phyloP scores from a whole-genome alignment of 2,888 invertebrate genomes.

The Hipparchia semele region DNA sequence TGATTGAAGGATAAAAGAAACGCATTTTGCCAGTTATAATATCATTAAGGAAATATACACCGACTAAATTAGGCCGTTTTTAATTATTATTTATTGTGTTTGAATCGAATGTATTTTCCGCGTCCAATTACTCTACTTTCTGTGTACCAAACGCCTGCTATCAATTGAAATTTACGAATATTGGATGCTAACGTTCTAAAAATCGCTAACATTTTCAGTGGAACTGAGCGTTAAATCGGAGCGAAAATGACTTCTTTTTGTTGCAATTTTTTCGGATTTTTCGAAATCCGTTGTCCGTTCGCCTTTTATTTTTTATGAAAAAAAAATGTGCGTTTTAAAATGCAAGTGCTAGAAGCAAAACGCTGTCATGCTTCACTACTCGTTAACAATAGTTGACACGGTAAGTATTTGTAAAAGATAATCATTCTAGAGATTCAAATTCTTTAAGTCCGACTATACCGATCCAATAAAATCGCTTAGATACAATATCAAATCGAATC shows the following conservation, averaged over 20 bases:
- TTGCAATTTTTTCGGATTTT: background rate
- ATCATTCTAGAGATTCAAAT: no score
- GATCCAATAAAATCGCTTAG: no score
- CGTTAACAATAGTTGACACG: background rate
- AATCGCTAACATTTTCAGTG: slow-evolving; percentile 27
- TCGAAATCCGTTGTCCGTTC: background rate
- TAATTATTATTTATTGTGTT: no score
- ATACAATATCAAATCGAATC: no score
- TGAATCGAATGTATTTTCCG: background rate
- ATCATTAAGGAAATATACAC: background rate
- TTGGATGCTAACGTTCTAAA: slow-evolving; percentile 33
- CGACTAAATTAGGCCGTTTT: no score
- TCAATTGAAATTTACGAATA: slow-evolving; percentile 40
- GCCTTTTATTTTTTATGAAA: background rate
- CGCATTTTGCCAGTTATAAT: no score
- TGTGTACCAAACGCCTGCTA: background rate
- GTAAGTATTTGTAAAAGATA: background rate
- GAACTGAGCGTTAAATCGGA: background rate
- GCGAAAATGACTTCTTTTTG: background rate
- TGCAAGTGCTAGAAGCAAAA: background rate
- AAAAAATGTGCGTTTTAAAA: background rate
- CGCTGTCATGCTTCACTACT: background rate
- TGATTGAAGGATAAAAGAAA: no score
- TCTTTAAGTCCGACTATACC: no score
- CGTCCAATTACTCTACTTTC: background rate